Percentiles rank a stretch among this genome's conserved stretches.
These are phyloP conservation scores for Elgaria multicarinata DNA, from an alignment of 2,113 vertebrate species.

Conservation along the genomic window DNA sequence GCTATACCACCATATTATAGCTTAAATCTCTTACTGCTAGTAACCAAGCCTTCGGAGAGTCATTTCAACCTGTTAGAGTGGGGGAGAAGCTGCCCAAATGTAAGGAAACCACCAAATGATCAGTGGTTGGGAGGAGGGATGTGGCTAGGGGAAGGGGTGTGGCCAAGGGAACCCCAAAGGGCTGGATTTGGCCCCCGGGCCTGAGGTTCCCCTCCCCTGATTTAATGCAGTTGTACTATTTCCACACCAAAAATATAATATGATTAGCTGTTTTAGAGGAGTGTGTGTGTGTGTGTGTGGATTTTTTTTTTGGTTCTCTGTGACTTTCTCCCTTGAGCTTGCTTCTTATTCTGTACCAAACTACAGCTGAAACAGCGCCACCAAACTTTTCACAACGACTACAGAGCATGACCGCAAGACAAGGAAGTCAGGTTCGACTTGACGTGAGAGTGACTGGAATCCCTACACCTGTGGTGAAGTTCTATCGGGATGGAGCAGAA, in stretches of 20 bases:
- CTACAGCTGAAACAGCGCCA: constrained; percentile 90
- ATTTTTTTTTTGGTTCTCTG: not conserved
- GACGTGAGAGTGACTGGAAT: constrained; percentile 94
- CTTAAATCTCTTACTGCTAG: too few species aligned
- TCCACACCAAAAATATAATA: not conserved
- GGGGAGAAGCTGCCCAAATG: too few species aligned
- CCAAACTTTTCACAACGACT: constrained; percentile 95
- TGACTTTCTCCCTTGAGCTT: not conserved
- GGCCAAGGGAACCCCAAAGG: too few species aligned
- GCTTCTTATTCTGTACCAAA: constrained; percentile 43
- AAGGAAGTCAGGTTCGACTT: constrained; percentile 95
- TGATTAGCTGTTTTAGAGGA: not conserved
- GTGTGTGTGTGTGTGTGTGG: not conserved
- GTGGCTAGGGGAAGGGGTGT: too few species aligned
- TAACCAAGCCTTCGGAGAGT: too few species aligned
- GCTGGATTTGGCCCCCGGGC: too few species aligned
- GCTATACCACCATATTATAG: too few species aligned
- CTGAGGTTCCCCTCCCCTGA: not conserved
- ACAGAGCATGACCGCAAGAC: constrained; percentile 92
- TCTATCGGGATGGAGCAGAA: constrained; percentile 97
- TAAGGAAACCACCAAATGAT: too few species aligned
- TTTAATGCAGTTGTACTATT: not conserved
- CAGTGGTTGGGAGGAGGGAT: too few species aligned
- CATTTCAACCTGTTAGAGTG: too few species aligned
- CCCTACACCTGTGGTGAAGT: constrained; percentile 97